Base-by-base conservation (phyloP, 2,797 vertebrate species). In the Mallotus villosus region DNA sequence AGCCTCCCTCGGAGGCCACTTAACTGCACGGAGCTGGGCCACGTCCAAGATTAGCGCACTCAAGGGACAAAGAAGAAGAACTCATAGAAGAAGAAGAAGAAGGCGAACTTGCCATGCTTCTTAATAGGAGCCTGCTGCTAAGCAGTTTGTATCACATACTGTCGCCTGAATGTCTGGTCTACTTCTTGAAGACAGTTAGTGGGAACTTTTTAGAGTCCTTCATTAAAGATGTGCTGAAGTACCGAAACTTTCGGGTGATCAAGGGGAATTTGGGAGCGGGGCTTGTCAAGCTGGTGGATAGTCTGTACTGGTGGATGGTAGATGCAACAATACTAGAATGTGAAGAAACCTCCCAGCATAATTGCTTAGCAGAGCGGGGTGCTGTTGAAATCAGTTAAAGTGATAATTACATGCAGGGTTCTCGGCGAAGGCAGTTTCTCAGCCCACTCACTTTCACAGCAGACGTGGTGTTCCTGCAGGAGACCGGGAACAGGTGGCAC, bases 401-500 rank as follows among this genome's bases (percentile, higher is more conserved):
- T 77, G 76, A 65, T 86, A 82, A 88, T 88, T 84, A 84, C 78
- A 81, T 76, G 77, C 78, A 78, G 82, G 74, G 67, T 82, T 74
- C 71, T 82, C 71, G 67, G 55, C 7, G 57, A 34, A 59, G 1
- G 83, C 75, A 76, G 60, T 77, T 82, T 74, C 57, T 67, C 80
- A 76, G 78, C 87, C 82, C 86, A 86, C 83, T 82, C 82, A 32
- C 59, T 65, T 79, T 85, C 74, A 81, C 77, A 72, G 63, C 82
- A 75, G 27, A 29, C 11, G 29, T 34, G 27, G 3, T 63, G 19
- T 29, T 63, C 27, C 16, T 32, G 17, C 27, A 5, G 27, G 5
- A 62, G 58, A 70, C 34, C 5, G 58, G 24, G 25, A 21, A 6
- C n/a, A 69, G 73, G 32, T 32, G 51, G 21, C 4, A 5, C 59